Conservation (phyloP, 92 coral and sea anemone genomes). For the Meandrina meandrites region DNA sequence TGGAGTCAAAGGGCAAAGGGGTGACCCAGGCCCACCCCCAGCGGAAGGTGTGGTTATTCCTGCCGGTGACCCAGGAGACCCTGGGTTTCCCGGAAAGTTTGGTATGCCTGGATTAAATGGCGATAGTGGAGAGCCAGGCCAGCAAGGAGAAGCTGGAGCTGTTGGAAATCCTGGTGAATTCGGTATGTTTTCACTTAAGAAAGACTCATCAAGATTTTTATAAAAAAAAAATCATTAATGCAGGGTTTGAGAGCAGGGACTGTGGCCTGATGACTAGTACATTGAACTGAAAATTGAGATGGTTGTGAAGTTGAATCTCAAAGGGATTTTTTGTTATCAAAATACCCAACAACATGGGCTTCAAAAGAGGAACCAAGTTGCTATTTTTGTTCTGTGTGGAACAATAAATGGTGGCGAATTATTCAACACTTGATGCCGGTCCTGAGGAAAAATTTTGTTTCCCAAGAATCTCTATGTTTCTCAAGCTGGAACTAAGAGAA, state of each 20-base stretch:
- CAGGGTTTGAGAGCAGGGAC: not conserved
- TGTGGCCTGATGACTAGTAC: no score
- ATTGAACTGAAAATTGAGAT: no score
- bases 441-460: no score
- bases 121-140: conserved; percentile 58
- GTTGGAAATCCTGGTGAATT: conserved; percentile 52
- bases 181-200: not conserved
- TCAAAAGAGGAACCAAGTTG: no score
- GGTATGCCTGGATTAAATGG: conserved; percentile 87
- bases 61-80: conserved; percentile 48
- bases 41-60: conserved; percentile 35
- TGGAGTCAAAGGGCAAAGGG: conserved; percentile 59
- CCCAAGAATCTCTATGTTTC: no score
- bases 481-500: no score
- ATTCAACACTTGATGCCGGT: no score
- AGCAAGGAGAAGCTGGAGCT: conserved; percentile 51
- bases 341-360: not conserved
- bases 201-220: not conserved
- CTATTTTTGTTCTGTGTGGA: no score
- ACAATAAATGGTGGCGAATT: no score
- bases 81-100: conserved; percentile 61
- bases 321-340: no score
- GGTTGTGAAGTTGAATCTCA: no score
- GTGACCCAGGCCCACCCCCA: conserved; percentile 32
- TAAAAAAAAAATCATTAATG: no score